These are phyloP conservation scores for Phalacrocorax brasilianus DNA, from an alignment of 2,113 vertebrate genomes.

Conservation along the genomic window DNA sequence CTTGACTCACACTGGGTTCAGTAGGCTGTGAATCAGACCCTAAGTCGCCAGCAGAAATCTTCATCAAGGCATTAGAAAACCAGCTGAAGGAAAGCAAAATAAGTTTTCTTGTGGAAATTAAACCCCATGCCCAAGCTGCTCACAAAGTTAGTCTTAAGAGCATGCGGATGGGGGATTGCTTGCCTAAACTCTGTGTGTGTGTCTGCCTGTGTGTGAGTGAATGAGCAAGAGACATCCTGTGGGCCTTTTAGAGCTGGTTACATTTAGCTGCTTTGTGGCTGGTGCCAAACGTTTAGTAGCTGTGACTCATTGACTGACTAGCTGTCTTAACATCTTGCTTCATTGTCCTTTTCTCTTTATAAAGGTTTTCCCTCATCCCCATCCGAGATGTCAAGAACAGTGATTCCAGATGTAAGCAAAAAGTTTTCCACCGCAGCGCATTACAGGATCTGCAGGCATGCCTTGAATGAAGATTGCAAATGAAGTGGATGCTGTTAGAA, in stretches of 20 bases:
- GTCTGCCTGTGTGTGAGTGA: background rate
- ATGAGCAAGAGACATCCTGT: background rate
- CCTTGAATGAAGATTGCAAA: background rate
- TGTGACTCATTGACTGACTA: conserved; percentile 32
- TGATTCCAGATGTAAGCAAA: conserved; percentile 29
- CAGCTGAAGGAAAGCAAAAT: background rate
- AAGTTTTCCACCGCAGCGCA: background rate
- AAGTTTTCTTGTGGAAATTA: background rate
- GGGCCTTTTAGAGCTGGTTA: conserved; percentile 12
- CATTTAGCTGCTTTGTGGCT: conserved; percentile 34
- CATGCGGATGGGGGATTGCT: background rate
- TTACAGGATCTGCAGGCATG: background rate
- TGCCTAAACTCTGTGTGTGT: background rate
- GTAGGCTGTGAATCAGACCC: background rate
- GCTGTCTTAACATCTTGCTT: conserved; percentile 7
- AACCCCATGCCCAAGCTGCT: background rate
- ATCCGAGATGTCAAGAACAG: background rate
- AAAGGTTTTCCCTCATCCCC: conserved; percentile 4
- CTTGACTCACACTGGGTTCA: background rate
- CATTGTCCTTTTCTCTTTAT: conserved; percentile 33
- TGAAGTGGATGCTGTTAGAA: background rate
- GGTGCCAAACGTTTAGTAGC: conserved; percentile 8
- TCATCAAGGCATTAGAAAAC: background rate
- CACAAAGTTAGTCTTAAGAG: background rate
- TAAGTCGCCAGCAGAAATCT: background rate